These are phyloP conservation scores for Noctua pronuba DNA, from an alignment of 2,888 invertebrate genomes.

Conservation along the genomic window DNA sequence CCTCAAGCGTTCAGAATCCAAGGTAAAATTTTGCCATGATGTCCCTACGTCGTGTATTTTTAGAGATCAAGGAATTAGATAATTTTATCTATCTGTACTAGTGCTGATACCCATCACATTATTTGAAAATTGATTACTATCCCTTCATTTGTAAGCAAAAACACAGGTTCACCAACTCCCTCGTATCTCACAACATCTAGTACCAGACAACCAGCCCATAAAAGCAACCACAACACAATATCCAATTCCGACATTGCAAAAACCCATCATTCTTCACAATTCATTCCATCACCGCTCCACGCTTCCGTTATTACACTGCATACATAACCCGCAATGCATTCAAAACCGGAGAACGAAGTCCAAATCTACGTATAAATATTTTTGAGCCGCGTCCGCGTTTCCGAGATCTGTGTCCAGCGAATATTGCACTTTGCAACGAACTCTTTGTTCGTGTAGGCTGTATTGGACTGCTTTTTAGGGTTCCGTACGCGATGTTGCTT, in stretches of 20 bases:
- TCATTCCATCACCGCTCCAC: constrained; percentile 34
- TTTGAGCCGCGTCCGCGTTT: constrained; percentile 61
- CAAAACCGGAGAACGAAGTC: constrained; percentile 35
- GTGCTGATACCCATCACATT: background rate
- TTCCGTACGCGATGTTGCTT: constrained; percentile 42
- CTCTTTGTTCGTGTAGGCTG: constrained; percentile 72
- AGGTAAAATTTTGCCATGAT: background rate
- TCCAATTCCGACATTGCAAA: background rate
- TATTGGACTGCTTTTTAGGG: constrained; percentile 65
- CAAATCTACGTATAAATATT: constrained; percentile 51
- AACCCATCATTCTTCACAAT: constrained; percentile 28
- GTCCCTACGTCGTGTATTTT: background rate
- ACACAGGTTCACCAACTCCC: background rate
- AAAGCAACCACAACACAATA: background rate
- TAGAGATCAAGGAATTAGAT: background rate
- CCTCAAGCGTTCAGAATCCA: background rate
- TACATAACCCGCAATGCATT: constrained; percentile 38
- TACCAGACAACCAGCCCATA: background rate
- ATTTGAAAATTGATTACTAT: background rate
- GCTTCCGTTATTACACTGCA: constrained; percentile 20
- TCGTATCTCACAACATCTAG: background rate
- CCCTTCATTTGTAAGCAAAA: background rate
- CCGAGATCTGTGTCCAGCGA: constrained; percentile 63
- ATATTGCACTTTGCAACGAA: constrained; percentile 75
- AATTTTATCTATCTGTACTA: background rate